phyloP scores from a whole-genome alignment of 2,797 vertebrate species.

The Holocentrus rufus region DNA sequence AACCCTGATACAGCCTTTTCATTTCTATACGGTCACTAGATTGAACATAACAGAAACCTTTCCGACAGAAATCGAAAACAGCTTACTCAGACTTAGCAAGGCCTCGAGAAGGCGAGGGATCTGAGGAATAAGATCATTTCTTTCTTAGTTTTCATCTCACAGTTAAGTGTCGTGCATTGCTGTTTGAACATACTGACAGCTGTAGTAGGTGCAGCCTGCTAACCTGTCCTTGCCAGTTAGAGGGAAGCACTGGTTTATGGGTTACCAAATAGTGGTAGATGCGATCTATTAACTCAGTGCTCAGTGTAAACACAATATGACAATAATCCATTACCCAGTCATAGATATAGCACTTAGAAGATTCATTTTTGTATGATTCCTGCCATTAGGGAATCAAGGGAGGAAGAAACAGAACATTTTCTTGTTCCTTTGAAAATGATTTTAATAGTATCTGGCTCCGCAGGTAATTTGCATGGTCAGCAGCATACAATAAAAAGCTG shows the following conservation, averaged over 20 bases:
- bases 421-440: no score
- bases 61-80: slow-evolving; percentile 1
- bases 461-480: neutral
- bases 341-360: neutral
- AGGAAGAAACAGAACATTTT: no score
- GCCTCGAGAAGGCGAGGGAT: neutral
- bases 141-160: neutral
- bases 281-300: no score
- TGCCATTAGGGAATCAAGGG: no score
- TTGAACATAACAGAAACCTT: slow-evolving; percentile 1
- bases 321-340: neutral
- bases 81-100: neutral
- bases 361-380: no score
- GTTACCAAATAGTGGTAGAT: no score
- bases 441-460: neutral
- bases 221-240: no score
- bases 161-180: neutral
- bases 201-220: neutral
- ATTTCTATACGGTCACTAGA: neutral
- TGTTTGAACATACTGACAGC: neutral
- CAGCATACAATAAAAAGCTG: neutral
- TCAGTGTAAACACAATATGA: no score
- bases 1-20: neutral
- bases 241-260: no score
- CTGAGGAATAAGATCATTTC: neutral